These are phyloP conservation scores for Xestobium rufovillosum DNA, from an alignment of 2,888 invertebrate genomes.

Conservation along the genomic window DNA sequence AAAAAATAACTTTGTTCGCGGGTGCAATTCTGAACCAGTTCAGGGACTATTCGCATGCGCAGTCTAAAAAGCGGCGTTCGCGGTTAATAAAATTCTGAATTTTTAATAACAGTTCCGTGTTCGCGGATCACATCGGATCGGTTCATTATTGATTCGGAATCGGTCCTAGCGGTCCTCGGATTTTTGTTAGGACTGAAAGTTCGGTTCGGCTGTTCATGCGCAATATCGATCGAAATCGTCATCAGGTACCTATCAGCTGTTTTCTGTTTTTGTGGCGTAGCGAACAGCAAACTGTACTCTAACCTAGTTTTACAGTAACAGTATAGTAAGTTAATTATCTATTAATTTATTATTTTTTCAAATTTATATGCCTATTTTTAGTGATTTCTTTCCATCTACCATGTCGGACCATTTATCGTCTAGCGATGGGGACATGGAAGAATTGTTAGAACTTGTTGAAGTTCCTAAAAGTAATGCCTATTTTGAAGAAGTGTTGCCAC, in stretches of 20 bases:
- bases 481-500: slow-evolving; percentile 19
- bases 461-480: slow-evolving; percentile 11
- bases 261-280: neutral
- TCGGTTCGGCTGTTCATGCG: slow-evolving; percentile 2
- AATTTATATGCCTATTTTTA: neutral
- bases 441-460: slow-evolving; percentile 11
- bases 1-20: slow-evolving; percentile 14
- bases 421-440: slow-evolving; percentile 12
- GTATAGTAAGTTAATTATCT: no score
- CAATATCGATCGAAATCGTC: slow-evolving; percentile 2
- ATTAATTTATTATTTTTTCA: neutral
- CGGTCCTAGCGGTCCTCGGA: slow-evolving; percentile 4
- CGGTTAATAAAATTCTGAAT: slow-evolving; percentile 2
- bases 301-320: no score
- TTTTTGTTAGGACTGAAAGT: slow-evolving; percentile 3
- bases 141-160: slow-evolving; percentile 7
- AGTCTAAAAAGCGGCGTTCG: neutral
- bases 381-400: no score
- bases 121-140: slow-evolving; percentile 1
- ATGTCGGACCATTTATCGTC: slow-evolving; percentile 8
- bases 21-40: slow-evolving; percentile 8
- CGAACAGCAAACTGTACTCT: no score
- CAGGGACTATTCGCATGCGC: slow-evolving; percentile 3
- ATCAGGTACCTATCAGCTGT: no score
- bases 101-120: slow-evolving; percentile 7